Evolutionary conservation across 2,797 vertebrate species (phyloP).

Genomic region (Sardinella longiceps): DNA sequence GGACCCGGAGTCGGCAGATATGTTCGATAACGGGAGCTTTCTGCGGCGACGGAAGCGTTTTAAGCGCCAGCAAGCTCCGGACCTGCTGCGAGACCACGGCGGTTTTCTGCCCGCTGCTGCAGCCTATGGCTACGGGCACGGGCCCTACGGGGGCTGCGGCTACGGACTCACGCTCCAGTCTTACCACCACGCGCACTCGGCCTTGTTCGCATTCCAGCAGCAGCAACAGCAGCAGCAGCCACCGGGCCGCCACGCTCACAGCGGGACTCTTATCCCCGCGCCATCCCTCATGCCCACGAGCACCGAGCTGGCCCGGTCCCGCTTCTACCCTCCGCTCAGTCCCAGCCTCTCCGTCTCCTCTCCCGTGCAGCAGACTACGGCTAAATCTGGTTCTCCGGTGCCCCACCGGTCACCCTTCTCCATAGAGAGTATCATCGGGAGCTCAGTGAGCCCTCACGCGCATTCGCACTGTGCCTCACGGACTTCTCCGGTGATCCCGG

Average conservation of each 20-base stretch:
- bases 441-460: conserved; percentile 75
- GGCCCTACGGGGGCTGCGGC: conserved; percentile 88
- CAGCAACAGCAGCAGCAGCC: conserved; percentile 68
- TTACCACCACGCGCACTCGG: conserved; percentile 85
- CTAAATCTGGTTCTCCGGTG: conserved; percentile 71
- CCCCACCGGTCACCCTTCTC: conserved; percentile 88
- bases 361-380: conserved; percentile 72
- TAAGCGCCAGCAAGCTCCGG: conserved; percentile 88
- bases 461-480: conserved; percentile 72
- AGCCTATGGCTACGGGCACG: conserved; percentile 85
- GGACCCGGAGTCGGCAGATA: conserved; percentile 91
- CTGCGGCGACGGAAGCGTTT: conserved; percentile 89
- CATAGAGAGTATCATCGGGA: conserved; percentile 94
- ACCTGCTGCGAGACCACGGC: conserved; percentile 81
- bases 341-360: conserved; percentile 73
- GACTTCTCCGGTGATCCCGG: conserved; percentile 75
- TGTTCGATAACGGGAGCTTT: conserved; percentile 95
- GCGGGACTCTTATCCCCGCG: conserved; percentile 77
- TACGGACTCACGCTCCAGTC: conserved; percentile 91
- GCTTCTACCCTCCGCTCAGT: conserved; percentile 83
- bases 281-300: conserved; percentile 80
- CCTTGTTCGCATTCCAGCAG: conserved; percentile 88
- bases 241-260: conserved; percentile 68
- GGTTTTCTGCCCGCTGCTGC: conserved; percentile 76
- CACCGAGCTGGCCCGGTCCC: conserved; percentile 82